A percentile compares a stretch with the other conserved stretches of the same genome.
Conservation (phyloP, 2,888 invertebrate species). For the Leptinotarsa juncta region DNA sequence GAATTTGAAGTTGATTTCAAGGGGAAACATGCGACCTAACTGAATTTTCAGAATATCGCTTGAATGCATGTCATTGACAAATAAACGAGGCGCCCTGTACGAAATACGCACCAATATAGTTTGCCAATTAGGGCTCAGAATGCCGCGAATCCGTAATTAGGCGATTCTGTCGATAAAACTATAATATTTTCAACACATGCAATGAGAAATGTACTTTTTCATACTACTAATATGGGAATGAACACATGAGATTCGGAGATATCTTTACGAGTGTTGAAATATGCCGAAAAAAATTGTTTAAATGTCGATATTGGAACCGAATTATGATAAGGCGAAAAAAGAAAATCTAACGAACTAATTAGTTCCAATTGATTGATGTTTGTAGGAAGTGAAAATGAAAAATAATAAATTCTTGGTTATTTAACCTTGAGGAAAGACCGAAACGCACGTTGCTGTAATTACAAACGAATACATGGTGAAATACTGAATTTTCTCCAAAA, state of each 20-base stretch:
- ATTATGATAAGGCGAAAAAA: not conserved
- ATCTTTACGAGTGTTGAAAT: conserved; percentile 38
- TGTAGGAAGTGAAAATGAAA: not conserved
- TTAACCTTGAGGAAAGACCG: no score
- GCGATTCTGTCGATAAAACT: conserved; percentile 43
- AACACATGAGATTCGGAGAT: conserved; percentile 55
- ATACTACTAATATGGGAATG: conserved; percentile 52
- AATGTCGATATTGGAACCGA: conserved; percentile 13
- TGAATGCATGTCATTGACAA: not conserved
- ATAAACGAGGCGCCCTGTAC: conserved; percentile 3
- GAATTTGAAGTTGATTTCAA: no score
- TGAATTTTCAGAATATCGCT: not conserved
- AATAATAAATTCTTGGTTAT: no score
- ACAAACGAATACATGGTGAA: no score
- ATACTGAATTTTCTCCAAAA: no score
- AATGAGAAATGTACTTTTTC: conserved; percentile 44
- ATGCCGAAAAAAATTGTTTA: conserved; percentile 33
- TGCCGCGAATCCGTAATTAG: conserved; percentile 29
- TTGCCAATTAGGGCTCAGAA: conserved; percentile 15
- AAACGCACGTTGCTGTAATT: no score
- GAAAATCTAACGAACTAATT: not conserved
- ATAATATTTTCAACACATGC: conserved; percentile 47
- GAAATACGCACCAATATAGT: conserved; percentile 12
- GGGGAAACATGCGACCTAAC: no score
- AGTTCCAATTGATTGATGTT: not conserved